Base-by-base conservation (phyloP, 2,113 vertebrate genomes). In the Datnioides undecimradiatus region DNA sequence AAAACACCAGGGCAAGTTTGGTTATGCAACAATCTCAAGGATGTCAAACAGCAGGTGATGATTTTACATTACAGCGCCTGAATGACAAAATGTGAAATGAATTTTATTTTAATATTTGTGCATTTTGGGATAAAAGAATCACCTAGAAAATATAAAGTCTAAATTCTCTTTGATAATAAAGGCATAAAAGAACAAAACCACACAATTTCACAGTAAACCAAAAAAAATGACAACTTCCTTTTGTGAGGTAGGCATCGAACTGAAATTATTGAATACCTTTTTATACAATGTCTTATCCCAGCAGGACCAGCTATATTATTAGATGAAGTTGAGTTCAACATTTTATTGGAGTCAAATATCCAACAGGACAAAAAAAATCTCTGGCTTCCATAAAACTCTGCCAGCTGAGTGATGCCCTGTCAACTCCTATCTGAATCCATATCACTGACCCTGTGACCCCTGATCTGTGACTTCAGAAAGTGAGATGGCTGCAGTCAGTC, bases 381-480 rank as follows among this genome's bases (percentile, higher is more conserved):
- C 14, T 36, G 25, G 33, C 7, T 11, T 49, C 21, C 46, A 62
- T n/a, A n/a, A 25, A 62, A 33, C 14, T 60, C 14, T 36, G 58
- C 23, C 4, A 29, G 7, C 62, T 13, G 16, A 65, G 11, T 58
- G 45, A 60, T 1, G 14, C 27, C 11, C 36, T 25, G 21, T 71
- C 77, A 49, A 27, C 51, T 36, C 48, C 43, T 12, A 10, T 48
- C 40, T 40, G 9, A 8, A 46, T 52, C 59, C 33, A 73, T 41
- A 45, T 65, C 16, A 1, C 23, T 81, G 77, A 82, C 73, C 76
- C 36, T 21, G 12, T 83, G 73, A 87, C 73, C 84, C 29, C 25
- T 8, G 29, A 23, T 46, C 58, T 31, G 59, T 70, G 76, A 78
- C 76, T 82, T 59, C n/a, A 67, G 75, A 70, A 54, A 69, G 60